Conservation (phyloP, 2,113 vertebrate genomes). For the Rousettus leschenaultii region DNA sequence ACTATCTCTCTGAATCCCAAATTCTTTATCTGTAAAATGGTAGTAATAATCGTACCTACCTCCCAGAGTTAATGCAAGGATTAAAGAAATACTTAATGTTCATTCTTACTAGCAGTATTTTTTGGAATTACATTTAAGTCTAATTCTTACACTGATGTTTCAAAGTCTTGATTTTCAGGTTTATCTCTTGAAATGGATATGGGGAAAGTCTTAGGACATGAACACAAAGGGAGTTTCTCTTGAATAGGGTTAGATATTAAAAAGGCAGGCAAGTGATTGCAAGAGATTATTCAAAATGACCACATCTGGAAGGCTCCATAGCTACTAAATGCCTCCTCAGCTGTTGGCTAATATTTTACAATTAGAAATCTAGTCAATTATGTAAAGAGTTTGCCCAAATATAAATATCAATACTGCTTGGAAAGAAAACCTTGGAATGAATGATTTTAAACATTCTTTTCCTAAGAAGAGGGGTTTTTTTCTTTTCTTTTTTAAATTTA, state of each 20-base stretch:
- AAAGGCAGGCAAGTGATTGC: background rate
- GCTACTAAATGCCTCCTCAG: background rate
- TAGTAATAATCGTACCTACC: background rate
- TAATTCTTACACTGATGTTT: background rate
- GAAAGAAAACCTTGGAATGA: background rate
- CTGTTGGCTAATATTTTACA: background rate
- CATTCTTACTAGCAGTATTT: background rate
- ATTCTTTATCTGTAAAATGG: background rate
- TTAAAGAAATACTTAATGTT: background rate
- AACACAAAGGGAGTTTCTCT: conserved; percentile 2
- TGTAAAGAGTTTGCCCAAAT: background rate
- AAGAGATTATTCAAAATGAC: background rate
- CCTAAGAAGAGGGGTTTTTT: background rate
- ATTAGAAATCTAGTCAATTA: background rate
- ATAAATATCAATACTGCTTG: background rate
- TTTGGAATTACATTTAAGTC: background rate
- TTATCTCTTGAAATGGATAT: conserved; percentile 38
- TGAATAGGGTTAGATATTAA: background rate
- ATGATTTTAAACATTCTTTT: conserved; percentile 3
- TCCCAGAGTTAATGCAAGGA: background rate
- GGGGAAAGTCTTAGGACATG: background rate
- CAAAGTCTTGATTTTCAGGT: background rate
- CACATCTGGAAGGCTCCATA: background rate
- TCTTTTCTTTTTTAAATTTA: no score
- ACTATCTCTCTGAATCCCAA: background rate